These are phyloP conservation scores for Frieseomelitta varia DNA, from an alignment of 1,140 invertebrate species.

Conservation along the genomic window DNA sequence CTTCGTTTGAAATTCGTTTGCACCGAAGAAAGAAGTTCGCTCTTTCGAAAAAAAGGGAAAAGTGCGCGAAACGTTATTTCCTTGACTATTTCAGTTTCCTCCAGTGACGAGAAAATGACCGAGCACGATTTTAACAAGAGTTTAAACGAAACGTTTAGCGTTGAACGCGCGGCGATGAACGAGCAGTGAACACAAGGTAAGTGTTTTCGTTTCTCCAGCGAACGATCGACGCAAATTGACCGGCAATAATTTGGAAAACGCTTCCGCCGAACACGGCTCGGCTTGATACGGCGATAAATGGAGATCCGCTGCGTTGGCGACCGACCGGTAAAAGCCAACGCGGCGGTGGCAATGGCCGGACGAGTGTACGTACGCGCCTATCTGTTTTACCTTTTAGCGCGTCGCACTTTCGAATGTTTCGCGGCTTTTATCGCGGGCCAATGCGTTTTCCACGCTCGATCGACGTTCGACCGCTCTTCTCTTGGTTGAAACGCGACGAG, in stretches of 20 bases:
- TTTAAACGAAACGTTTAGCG: no score
- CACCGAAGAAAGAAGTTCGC: no score
- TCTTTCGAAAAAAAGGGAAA: no score
- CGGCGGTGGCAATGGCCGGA: constrained; percentile 6
- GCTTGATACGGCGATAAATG: constrained; percentile 54
- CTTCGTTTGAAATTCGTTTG: no score
- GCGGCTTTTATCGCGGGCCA: constrained; percentile 60
- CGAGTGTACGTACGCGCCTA: constrained; percentile 26
- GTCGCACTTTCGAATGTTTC: constrained; percentile 65
- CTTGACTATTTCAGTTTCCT: no score
- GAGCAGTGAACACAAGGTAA: background rate
- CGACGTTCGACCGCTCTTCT: constrained; percentile 45
- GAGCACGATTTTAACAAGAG: no score
- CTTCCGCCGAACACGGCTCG: background rate
- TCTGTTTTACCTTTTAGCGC: constrained; percentile 59
- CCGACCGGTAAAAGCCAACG: constrained; percentile 52
- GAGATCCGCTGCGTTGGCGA: constrained; percentile 2
- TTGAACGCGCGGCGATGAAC: background rate
- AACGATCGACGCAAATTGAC: background rate
- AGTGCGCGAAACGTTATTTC: no score
- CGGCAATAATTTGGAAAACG: constrained; percentile 11
- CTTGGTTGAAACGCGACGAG: constrained; percentile 9
- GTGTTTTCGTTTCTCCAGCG: background rate
- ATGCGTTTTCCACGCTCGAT: constrained; percentile 66
- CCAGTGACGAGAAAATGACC: no score